Evolutionary conservation across 2,113 vertebrate genomes (phyloP).

Genomic region (Passer montanus): DNA sequence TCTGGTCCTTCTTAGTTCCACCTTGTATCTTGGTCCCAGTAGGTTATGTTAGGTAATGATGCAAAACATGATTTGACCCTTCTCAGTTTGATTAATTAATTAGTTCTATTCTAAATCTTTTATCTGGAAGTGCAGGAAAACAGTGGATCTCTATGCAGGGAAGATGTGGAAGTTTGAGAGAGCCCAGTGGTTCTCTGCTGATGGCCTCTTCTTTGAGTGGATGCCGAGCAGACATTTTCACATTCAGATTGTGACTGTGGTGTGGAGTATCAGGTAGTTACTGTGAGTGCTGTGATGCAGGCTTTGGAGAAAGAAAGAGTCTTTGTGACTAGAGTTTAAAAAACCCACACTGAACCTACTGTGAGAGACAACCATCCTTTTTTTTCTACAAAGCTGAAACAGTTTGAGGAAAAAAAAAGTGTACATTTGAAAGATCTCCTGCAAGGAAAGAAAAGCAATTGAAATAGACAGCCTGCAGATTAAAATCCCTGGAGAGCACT

Average conservation of each 20-base stretch:
- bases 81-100: not conserved
- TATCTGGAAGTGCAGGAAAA: not conserved
- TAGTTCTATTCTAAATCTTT: not conserved
- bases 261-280: not conserved
- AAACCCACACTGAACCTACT: not conserved
- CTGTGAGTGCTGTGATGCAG: not conserved
- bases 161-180: not conserved
- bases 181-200: not conserved
- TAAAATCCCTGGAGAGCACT: constrained; percentile 35
- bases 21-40: not conserved
- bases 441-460: constrained; percentile 27
- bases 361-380: not conserved
- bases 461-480: constrained; percentile 36
- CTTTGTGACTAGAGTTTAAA: not conserved
- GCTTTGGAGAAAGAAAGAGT: not conserved
- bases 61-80: not conserved
- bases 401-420: not conserved
- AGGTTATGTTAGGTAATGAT: not conserved
- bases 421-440: constrained; percentile 2
- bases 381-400: not conserved
- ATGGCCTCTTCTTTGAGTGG: not conserved
- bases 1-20: not conserved
- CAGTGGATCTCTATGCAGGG: not conserved
- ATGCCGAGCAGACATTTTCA: not conserved
- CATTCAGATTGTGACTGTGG: not conserved